A percentile compares a stretch with the other conserved stretches of the same genome.
Evolutionary conservation across 2,888 invertebrate genomes (phyloP).

Genomic region (Philhelius pedissequus): DNA sequence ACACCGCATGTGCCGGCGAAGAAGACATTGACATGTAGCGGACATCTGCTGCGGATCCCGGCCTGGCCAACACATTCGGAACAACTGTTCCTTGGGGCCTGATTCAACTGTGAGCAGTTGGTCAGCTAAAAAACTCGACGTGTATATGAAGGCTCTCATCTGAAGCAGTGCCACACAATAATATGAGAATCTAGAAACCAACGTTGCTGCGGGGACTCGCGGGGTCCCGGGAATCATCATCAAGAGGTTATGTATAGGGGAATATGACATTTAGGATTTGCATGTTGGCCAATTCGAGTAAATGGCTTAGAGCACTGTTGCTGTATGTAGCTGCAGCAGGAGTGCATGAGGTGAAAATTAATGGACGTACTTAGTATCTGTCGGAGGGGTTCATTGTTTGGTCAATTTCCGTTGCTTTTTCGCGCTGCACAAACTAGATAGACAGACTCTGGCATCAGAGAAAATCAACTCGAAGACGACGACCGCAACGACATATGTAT

Average conservation of each 20-base stretch:
- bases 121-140: not conserved
- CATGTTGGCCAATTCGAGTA: constrained; percentile 29
- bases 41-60: constrained; percentile 60
- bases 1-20: not conserved
- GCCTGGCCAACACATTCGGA: constrained; percentile 30
- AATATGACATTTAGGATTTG: constrained; percentile 64
- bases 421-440: constrained; percentile 1
- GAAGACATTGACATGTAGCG: constrained; percentile 57
- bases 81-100: constrained; percentile 59
- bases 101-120: constrained; percentile 37
- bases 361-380: constrained; percentile 65
- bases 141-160: constrained; percentile 34
- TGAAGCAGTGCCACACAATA: constrained; percentile 34
- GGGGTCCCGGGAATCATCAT: constrained; percentile 1
- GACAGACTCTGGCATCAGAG: not conserved
- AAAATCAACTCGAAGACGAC: constrained; percentile 12
- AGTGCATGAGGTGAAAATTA: constrained; percentile 62
- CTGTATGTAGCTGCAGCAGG: not conserved
- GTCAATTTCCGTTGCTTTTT: constrained; percentile 61
- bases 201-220: not conserved
- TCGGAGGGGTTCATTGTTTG: constrained; percentile 66
- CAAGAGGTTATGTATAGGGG: constrained; percentile 2
- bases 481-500: constrained; percentile 33
- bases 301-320: constrained; percentile 44
- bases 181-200: not conserved